Evolutionary conservation across 64 coral and sea anemone species (phyloP), one percentile per base, ranked within the genome.

Genomic region (Dendrophyllia cribrosa): DNA sequence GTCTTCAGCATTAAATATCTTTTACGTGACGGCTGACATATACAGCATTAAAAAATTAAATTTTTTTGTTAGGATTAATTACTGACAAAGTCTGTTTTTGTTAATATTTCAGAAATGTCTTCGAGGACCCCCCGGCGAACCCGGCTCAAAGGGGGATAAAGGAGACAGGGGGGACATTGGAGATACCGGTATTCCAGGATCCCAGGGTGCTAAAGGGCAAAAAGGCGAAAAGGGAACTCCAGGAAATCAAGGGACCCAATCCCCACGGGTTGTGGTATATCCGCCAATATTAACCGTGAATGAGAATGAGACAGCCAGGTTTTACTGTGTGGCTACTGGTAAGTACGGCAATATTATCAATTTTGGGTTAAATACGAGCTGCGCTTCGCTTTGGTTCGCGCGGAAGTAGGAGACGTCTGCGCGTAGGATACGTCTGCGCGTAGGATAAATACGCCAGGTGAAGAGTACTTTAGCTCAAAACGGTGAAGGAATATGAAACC

Each of bases 261-360:
- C 48, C 5, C 82, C 82, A 14, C 45, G 60, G 24, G 82, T 92
- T 4, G 7, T 86, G 1, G 91, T 80, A 16, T 76, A 72, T 10
- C 91, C 91, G 43, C 24, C 91, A 8, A 67, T 92, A 44, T 67
- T 92, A 50, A 82, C 91, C 3, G 82, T 87, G 52, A 85, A 78
- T 12, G 91, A 92, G 44, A 92, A 92, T 51, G 58, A 71, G 58
- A 86, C 91, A 11, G 91, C 91, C 6, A 75, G 74, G 6, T 92
- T 92, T 51, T 23, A 82, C 22, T 92, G 91, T 70, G 71, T 81
- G 14, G 51, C 82, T 12, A 12, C 83, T 58, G 80, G 80, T 84
- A 50, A 23, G 44, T 68, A 19, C 7, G 12, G 48, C 48, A 3
- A 20, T 43, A 3, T 55, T 55, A 6, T 55, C 11, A 55, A 55